Conservation (phyloP, 2,113 vertebrate species). For the Grantiella picta region DNA sequence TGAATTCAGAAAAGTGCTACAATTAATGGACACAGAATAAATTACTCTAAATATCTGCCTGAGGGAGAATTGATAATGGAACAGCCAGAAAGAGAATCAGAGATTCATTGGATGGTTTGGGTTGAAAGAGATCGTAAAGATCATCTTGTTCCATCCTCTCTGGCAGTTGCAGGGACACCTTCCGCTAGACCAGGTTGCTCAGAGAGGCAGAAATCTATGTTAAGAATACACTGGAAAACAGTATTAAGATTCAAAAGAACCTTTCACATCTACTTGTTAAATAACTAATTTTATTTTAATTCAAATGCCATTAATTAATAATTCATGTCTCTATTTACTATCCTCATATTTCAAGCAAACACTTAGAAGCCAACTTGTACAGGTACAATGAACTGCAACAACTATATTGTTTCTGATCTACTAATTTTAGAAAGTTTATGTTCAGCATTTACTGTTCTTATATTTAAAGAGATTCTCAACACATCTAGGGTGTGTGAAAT, state of each 20-base stretch:
- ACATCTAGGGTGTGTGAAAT: not conserved
- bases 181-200: not conserved
- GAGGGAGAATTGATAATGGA: not conserved
- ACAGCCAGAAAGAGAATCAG: not conserved
- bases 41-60: not conserved
- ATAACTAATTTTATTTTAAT: not conserved
- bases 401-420: not conserved
- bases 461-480: not conserved
- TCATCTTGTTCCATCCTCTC: not conserved
- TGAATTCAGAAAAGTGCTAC: not conserved
- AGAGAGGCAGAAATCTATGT: not conserved
- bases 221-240: not conserved
- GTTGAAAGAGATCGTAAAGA: not conserved
- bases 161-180: not conserved
- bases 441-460: not conserved
- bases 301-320: not conserved
- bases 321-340: not conserved
- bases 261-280: not conserved
- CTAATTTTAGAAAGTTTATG: not conserved
- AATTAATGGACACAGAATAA: not conserved
- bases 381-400: not conserved
- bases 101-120: not conserved
- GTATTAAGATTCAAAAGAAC: not conserved
- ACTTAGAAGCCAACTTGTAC: not conserved
- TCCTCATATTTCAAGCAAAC: not conserved